Evolutionary conservation across 30 jellyfish, hydroid and myxozoan species (phyloP).

Genomic region (Nemopilema nomurai): DNA sequence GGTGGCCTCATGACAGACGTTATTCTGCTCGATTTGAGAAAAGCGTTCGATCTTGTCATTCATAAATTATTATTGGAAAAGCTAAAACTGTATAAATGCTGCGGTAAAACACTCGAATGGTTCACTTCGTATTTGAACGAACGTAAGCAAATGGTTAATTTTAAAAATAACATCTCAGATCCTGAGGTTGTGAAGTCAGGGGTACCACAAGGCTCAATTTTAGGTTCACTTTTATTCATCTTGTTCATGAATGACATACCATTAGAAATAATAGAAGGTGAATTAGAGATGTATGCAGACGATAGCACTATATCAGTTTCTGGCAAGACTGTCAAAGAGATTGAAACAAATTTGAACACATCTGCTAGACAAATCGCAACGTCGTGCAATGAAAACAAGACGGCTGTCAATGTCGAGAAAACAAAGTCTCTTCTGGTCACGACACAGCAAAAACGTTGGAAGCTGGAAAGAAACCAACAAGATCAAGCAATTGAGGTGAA

Average conservation of each 20-base stretch:
- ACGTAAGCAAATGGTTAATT: not conserved
- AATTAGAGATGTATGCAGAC: constrained; percentile 54
- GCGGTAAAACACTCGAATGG: not conserved
- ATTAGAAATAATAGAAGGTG: constrained; percentile 16
- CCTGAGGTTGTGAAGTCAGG: constrained; percentile 44
- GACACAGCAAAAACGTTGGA: constrained; percentile 29
- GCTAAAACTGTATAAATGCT: not conserved
- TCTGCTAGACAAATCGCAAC: constrained; percentile 18
- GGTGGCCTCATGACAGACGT: not conserved
- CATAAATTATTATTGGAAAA: not conserved
- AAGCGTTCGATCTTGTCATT: not conserved
- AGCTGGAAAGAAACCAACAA: constrained; percentile 35
- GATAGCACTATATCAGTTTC: constrained; percentile 57
- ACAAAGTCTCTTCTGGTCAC: constrained; percentile 19
- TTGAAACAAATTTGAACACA: constrained; percentile 1
- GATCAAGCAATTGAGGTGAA: constrained; percentile 15
- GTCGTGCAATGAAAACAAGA: constrained; percentile 33
- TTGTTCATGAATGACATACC: too few relatives aligned
- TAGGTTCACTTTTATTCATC: not conserved
- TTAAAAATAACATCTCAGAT: constrained; percentile 47
- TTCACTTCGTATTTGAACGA: not conserved
- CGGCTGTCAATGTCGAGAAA: constrained; percentile 45
- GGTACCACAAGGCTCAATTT: not conserved
- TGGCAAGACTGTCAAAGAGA: constrained; percentile 35
- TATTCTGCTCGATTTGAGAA: not conserved